Base-by-base conservation (phyloP, 1,140 invertebrate genomes). In the Reticulitermes speratus region DNA sequence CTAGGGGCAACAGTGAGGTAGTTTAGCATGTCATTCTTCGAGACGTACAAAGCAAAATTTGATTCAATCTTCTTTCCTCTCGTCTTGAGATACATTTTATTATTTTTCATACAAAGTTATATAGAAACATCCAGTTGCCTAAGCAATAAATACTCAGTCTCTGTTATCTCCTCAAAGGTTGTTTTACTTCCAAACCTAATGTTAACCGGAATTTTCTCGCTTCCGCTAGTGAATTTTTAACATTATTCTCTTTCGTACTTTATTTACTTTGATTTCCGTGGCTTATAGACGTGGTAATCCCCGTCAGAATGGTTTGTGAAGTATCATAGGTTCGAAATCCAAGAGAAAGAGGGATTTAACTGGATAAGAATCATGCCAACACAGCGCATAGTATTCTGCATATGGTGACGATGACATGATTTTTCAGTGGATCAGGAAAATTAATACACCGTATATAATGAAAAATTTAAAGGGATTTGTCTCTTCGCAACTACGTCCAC, bases 61-160 rank as follows among this genome's bases (percentile, higher is more conserved):
- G 65, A 75, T 75, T 30, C 65, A 75, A 75, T 75, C 65, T 69
- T n/a, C 65, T 30, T 30, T 75, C 52, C n/a, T 75, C n/a, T 75
- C 25, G 2, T 75, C 65, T 75, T 75, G 45, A 48, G 45, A 48
- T 55, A 55, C 19, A 19, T 55, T n/a, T 75, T 75, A n/a, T 75
- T 75, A 75, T 30, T 75, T 75, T 75, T 30, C 65, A 75, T 75
- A 30, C 7, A 75, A 30, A 75, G n/a, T 2, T 6, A 75, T 75
- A 75, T 30, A 30, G n/a, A 8, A 75, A 30, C 7, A 75, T n/a
- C 3, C 65, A 75, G 25, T 75, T 75, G 25, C n/a, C 65, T 75
- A 25, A 30, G 65, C 25, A 30, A 75, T 75, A 75, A 75, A 75
- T 75, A 25, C n/a, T 75, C 7, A 75, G 65, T 75, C 7, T 75